Evolutionary conservation across 2,888 invertebrate genomes (phyloP).

Genomic region (Drosophila parthenogenetica): DNA sequence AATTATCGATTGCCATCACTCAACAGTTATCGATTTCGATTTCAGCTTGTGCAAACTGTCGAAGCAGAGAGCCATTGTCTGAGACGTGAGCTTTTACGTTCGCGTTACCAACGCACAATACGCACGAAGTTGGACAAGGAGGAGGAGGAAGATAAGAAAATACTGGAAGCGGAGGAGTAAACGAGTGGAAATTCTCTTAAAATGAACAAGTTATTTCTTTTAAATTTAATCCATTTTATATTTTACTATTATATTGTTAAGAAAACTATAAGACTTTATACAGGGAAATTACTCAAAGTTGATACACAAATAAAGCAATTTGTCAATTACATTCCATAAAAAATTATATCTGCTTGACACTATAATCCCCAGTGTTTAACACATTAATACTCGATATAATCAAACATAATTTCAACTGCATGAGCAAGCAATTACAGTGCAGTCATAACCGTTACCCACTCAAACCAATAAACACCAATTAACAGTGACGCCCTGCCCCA

Average conservation of each 20-base stretch:
- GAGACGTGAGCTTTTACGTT: slow-evolving; percentile 79
- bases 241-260: neutral
- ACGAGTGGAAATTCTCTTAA: too few relatives aligned
- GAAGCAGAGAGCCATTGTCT: slow-evolving; percentile 77
- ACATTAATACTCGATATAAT: neutral
- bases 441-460: neutral
- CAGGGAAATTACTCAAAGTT: neutral
- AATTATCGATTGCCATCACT: neutral
- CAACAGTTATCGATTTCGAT: neutral
- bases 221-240: too few relatives aligned
- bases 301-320: too few relatives aligned
- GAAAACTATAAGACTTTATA: neutral
- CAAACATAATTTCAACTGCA: neutral
- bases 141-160: slow-evolving; percentile 16
- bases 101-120: slow-evolving; percentile 68
- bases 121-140: slow-evolving; percentile 53
- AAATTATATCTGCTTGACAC: too few relatives aligned
- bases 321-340: too few relatives aligned
- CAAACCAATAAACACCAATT: neutral
- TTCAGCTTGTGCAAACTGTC: slow-evolving; percentile 73
- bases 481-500: neutral
- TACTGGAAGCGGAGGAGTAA: neutral
- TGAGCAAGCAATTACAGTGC: neutral
- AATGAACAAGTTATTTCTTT: too few relatives aligned
- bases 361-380: too few relatives aligned